Base-by-base conservation (phyloP, 2,797 vertebrate genomes). In the Cynodonichthys magdalenae region DNA sequence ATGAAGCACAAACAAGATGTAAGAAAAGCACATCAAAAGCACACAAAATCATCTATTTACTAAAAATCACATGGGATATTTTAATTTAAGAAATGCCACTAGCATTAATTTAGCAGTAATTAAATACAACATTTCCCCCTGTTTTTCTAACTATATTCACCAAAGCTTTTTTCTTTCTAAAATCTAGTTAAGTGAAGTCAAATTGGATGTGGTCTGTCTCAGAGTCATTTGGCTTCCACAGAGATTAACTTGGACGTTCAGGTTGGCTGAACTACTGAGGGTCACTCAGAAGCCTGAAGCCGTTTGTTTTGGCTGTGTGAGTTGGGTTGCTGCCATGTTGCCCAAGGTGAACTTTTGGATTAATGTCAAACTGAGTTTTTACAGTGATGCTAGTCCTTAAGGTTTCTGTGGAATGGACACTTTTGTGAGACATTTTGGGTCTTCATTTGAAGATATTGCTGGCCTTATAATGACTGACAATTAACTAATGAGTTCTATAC, bases 291-390 rank as follows among this genome's bases (percentile, higher is more conserved):
- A 53, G 44, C 47, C 55, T 66, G 44, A 67, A 69, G 69, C 66
- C 69, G 63, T 70, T 77, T 74, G 64, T 73, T 74, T 74, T 79
- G 61, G 66, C 69, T 63, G 28, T 53, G 53, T 41, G 29, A 42
- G 79, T 74, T 80, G 68, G 61, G 44, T 52, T 57, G 19, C 52
- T 79, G 69, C 66, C 75, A 71, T 58, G 27, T 65, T 61, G 36
- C 36, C 12, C 63, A 71, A 75, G 52, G 64, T 71, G 59, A 77
- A 81, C 58, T 62, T 69, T 45, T 60, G 45, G 48, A 59, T 42
- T 5, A 11, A 9, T 59, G 36, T 44, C 17, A 75, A 52, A 63
- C 72, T 54, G 51, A 59, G 20, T 63, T 53, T 62, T 11, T 72
- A 57, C 34, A 58, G 1, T 31, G 18, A 49, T 14, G 19, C 42